Base-by-base conservation (phyloP, 2,113 vertebrate species). In the Lepus americanus region DNA sequence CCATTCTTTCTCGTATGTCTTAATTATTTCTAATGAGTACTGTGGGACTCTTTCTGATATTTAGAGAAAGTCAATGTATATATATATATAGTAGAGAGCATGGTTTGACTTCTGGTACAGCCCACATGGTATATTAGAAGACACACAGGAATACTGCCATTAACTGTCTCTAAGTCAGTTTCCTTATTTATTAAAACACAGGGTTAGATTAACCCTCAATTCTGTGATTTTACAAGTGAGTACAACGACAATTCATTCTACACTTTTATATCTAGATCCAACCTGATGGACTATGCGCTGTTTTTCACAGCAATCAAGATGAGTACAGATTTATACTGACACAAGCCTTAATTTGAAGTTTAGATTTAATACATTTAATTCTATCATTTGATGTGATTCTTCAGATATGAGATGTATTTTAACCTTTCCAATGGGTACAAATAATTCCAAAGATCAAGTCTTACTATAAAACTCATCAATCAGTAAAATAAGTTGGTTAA, bases 361-460 rank as follows among this genome's bases (percentile, higher is more conserved):
- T 49, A 84, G 49, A 93, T 59, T 22, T 13, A 70, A 31, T 44
- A 69, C 7, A 76, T 39, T 80, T 90, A 74, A 76, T 95, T 88
- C 53, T 94, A 51, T 76, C 27, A 86, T 85, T 76, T 91, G 51
- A 39, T 53, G 51, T 72, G 74, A 82, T 76, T 70, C 83, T 64
- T 87, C 9, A 77, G 23, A 80, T 13, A 59, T 29, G 31, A 23
- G 27, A 17, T 84, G 3, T 64, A 64, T 70, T 87, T 84, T 81
- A 92, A 80, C 17, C 36, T 61, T 95, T 95, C 73, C 29, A 67
- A 87, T 63, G 11, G 5, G 3, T 77, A 80, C 72, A 69, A 49
- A 73, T 59, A 78, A 94, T 85, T 93, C 61, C 67, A 79, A 94
- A 96, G 61, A 87, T 74, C 70, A 87, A 89, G 2, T 87, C 25